Evolutionary conservation across 2,113 vertebrate genomes (phyloP).

Genomic region (Dryoscopus gambensis): DNA sequence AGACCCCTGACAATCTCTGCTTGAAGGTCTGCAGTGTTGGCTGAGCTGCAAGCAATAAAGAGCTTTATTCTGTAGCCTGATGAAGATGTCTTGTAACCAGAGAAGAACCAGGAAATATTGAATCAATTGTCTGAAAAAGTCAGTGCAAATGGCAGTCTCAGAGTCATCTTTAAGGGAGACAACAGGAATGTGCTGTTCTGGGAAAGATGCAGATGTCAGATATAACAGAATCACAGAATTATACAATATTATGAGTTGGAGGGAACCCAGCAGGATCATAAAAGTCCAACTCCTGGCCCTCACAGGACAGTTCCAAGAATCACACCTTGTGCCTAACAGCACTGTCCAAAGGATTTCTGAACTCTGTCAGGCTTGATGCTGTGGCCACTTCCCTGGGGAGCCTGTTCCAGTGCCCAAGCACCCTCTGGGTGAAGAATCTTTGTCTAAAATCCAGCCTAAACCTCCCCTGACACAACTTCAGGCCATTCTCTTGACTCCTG

Average conservation of each 20-base stretch:
- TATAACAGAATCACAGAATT: neutral
- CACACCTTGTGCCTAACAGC: neutral
- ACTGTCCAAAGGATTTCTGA: neutral
- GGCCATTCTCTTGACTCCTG: neutral
- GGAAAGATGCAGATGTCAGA: neutral
- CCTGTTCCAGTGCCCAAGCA: neutral
- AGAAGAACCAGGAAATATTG: neutral
- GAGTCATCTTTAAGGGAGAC: neutral
- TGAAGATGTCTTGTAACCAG: accelerated
- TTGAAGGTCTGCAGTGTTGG: neutral
- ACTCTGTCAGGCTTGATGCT: neutral
- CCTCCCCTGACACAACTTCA: neutral
- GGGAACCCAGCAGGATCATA: neutral
- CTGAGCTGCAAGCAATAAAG: neutral
- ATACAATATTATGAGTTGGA: neutral
- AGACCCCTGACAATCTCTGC: neutral
- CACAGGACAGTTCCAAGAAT: neutral
- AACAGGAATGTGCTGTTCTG: neutral
- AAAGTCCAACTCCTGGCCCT: neutral
- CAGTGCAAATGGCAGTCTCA: neutral
- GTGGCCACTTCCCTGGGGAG: neutral
- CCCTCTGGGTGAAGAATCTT: neutral
- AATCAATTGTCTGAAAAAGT: neutral
- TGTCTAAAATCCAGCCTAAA: neutral
- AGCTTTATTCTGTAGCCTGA: neutral